These are phyloP conservation scores for Vireo griseus DNA, from an alignment of 2,797 vertebrate species.

Conservation along the genomic window DNA sequence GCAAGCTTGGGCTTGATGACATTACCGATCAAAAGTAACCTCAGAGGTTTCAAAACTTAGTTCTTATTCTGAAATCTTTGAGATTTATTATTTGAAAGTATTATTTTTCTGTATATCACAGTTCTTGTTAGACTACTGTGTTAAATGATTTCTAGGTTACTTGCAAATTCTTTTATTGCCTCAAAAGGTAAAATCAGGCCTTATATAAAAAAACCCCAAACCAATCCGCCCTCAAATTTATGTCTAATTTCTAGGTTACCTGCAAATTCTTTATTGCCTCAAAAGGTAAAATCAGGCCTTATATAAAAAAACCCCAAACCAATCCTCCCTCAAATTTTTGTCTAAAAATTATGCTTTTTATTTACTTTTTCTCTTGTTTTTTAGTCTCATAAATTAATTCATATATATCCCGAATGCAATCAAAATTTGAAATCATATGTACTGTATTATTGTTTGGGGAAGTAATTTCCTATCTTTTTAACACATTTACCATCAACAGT, in stretches of 20 bases:
- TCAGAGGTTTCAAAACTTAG: not conserved
- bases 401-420: not conserved
- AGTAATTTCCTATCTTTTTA: not conserved
- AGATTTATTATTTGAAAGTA: not conserved
- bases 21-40: not conserved
- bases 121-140: not conserved
- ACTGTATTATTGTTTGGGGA: not conserved
- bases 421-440: not conserved
- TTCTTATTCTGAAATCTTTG: not conserved
- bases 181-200: not conserved
- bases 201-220: not conserved
- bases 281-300: not conserved
- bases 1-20: not conserved
- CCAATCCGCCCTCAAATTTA: rapidly evolving
- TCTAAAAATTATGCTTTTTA: not conserved
- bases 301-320: not conserved
- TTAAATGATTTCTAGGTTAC: not conserved
- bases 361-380: not conserved
- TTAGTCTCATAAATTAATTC: not conserved
- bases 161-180: not conserved
- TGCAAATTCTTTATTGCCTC: not conserved
- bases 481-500: not conserved
- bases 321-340: not conserved
- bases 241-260: not conserved
- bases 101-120: not conserved